Conservation (phyloP, 1,140 invertebrate genomes). For the Platorchestia sp. region DNA sequence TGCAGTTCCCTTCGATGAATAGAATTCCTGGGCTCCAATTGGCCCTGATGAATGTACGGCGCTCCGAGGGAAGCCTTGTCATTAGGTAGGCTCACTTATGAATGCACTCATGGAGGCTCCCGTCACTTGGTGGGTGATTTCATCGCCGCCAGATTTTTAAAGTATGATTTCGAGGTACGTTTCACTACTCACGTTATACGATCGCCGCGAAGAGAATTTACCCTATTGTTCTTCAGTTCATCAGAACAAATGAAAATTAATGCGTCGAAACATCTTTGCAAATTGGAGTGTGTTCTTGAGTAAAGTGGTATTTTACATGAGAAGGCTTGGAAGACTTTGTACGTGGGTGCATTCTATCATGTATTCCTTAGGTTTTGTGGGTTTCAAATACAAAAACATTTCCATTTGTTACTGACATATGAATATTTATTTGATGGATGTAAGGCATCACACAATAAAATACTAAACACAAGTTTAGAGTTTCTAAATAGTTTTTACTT, state of each 20-base stretch:
- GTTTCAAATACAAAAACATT: not conserved
- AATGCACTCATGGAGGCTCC: not conserved
- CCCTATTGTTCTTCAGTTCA: not conserved
- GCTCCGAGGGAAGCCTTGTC: not conserved
- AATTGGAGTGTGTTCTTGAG: not conserved
- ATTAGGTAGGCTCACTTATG: not conserved
- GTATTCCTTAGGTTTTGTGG: too few relatives aligned
- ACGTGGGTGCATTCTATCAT: too few relatives aligned
- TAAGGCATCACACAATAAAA: not conserved
- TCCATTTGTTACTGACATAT: not conserved
- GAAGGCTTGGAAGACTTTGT: too few relatives aligned
- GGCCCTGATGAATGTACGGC: not conserved
- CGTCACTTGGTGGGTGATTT: not conserved
- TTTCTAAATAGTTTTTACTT: not conserved
- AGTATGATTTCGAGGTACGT: not conserved
- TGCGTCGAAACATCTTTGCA: not conserved
- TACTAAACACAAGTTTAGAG: not conserved
- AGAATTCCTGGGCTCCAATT: not conserved
- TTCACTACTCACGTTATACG: not conserved
- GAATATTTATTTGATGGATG: not conserved
- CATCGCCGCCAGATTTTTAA: not conserved
- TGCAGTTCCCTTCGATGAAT: not conserved
- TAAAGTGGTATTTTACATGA: not conserved
- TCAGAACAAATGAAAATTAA: not conserved
- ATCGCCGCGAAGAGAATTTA: not conserved